Evolutionary conservation across 2,888 invertebrate genomes (phyloP).

Genomic region (Gryllus longicercus): DNA sequence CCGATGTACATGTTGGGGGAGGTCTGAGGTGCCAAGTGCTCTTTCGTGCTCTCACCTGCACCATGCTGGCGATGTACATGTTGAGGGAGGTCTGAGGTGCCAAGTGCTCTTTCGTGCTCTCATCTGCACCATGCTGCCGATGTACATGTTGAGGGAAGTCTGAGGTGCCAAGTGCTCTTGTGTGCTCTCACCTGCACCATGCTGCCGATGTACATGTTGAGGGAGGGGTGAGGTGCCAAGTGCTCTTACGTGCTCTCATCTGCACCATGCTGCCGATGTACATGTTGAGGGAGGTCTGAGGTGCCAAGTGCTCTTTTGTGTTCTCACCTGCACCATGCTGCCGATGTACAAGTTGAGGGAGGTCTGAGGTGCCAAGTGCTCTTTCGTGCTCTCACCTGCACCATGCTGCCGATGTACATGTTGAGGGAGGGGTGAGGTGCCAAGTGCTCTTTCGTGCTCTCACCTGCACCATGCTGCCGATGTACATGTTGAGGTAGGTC

Average conservation of each 20-base stretch:
- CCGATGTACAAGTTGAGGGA: constrained; percentile 52
- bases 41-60: constrained; percentile 47
- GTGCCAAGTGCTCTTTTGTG: constrained; percentile 55
- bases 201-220: constrained; percentile 68
- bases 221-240: constrained; percentile 64
- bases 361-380: constrained; percentile 63
- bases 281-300: constrained; percentile 62
- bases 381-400: constrained; percentile 47
- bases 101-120: no score
- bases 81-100: constrained; percentile 56
- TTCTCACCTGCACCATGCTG: no score
- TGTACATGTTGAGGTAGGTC: no score
- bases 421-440: constrained; percentile 65
- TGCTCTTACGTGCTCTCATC: constrained; percentile 44
- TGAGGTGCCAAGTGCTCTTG: no score
- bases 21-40: constrained; percentile 63
- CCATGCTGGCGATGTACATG: constrained; percentile 67
- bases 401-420: constrained; percentile 67
- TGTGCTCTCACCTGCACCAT: constrained; percentile 55
- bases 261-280: no score
- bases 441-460: no score
- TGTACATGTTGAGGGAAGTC: no score
- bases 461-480: no score
- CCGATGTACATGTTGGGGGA: constrained; percentile 52
- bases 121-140: no score